A percentile compares a stretch with the other conserved stretches of the same genome.
phyloP scores from a whole-genome alignment of 2,888 invertebrate species.

The Tenthredo livida region DNA sequence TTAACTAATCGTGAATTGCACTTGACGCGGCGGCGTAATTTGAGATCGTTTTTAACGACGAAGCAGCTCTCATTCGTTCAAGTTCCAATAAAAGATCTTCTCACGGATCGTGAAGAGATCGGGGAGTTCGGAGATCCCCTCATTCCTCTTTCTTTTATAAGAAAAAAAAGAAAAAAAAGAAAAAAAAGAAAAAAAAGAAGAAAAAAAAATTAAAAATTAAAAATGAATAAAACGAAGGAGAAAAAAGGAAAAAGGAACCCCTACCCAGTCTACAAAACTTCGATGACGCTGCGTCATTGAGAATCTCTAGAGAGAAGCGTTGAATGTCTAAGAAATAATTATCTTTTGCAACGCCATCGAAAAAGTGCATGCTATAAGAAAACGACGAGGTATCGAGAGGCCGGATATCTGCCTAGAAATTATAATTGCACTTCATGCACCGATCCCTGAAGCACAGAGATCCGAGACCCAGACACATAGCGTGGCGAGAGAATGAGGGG shows the following conservation, averaged over 20 bases:
- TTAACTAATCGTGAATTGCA: not conserved
- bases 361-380: slow-evolving; percentile 62
- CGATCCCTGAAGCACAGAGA: slow-evolving; percentile 8
- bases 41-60: slow-evolving; percentile 11
- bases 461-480: not conserved
- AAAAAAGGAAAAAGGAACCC: no score
- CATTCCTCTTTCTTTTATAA: not conserved
- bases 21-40: slow-evolving; percentile 1
- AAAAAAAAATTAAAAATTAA: not conserved
- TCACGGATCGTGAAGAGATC: slow-evolving; percentile 17
- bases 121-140: not conserved
- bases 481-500: slow-evolving; percentile 51
- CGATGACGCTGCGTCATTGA: slow-evolving; percentile 25
- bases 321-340: slow-evolving; percentile 65
- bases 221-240: not conserved
- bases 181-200: not conserved
- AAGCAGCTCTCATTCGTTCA: slow-evolving; percentile 22
- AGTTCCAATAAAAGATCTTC: slow-evolving; percentile 28
- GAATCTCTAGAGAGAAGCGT: not conserved
- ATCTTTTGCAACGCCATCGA: slow-evolving; percentile 70
- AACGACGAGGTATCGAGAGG: not conserved
- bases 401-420: slow-evolving; percentile 22
- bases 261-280: not conserved
- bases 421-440: slow-evolving; percentile 36
- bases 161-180: not conserved